phyloP scores from a whole-genome alignment of 2,797 vertebrate species.

The Acipenser ruthenus region DNA sequence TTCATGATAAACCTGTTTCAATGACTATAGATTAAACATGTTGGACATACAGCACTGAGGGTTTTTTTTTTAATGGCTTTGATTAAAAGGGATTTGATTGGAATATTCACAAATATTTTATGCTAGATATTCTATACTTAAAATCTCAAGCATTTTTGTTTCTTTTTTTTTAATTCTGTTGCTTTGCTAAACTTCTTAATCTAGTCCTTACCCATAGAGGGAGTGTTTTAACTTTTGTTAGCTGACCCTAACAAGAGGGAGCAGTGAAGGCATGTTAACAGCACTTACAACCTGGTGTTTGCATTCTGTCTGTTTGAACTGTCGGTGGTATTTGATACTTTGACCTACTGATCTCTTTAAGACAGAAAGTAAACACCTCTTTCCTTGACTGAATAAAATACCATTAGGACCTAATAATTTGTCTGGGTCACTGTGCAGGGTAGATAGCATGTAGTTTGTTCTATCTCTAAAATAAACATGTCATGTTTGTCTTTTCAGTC shows the following conservation, averaged over 20 bases:
- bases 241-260: neutral
- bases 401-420: conserved; percentile 24
- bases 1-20: no score
- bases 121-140: no score
- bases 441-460: conserved; percentile 15
- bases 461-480: conserved; percentile 21
- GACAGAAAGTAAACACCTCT: conserved; percentile 20
- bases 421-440: conserved; percentile 20
- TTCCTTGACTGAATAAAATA: conserved; percentile 25
- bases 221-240: conserved; percentile 9
- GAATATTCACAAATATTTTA: no score
- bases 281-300: conserved; percentile 4
- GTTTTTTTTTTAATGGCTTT: no score
- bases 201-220: conserved; percentile 13
- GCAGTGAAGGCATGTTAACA: conserved; percentile 13
- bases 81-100: no score
- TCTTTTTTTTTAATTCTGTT: no score
- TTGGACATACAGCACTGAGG: no score
- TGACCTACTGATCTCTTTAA: conserved; percentile 23
- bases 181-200: neutral
- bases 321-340: conserved; percentile 24
- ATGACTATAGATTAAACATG: no score
- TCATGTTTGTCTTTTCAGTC: conserved; percentile 21
- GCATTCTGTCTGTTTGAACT: conserved; percentile 15
- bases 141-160: no score